phyloP scores from a whole-genome alignment of 2,113 vertebrate species.

The Poeciliopsis turrubarensis region DNA sequence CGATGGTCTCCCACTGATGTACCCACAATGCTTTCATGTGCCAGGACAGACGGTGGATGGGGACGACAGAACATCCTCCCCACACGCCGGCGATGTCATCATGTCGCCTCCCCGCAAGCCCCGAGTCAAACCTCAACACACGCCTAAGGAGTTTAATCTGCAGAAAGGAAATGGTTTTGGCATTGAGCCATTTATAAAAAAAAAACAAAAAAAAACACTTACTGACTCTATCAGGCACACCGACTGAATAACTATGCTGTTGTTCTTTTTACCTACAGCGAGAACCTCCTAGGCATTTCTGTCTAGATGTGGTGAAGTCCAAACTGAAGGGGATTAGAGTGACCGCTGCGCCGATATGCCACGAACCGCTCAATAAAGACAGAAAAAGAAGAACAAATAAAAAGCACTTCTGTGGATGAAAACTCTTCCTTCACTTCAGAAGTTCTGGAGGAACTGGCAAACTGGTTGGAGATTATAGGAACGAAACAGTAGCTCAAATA shows the following conservation, averaged over 20 bases:
- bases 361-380: too few relatives aligned
- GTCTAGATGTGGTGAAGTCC: too few relatives aligned
- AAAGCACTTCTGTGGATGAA: too few relatives aligned
- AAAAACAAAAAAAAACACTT: too few relatives aligned
- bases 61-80: slow-evolving; percentile 25
- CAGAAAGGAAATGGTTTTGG: not conserved
- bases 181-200: not conserved
- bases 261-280: not conserved
- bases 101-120: slow-evolving; percentile 29
- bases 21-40: slow-evolving; percentile 43
- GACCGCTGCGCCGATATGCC: too few relatives aligned
- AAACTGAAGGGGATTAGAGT: too few relatives aligned
- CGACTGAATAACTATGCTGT: not conserved
- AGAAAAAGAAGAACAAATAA: too few relatives aligned
- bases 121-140: slow-evolving; percentile 12
- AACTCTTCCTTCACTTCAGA: too few relatives aligned
- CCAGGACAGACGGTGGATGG: slow-evolving; percentile 13
- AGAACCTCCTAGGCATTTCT: not conserved
- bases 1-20: slow-evolving; percentile 34
- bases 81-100: slow-evolving; percentile 10
- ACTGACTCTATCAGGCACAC: not conserved
- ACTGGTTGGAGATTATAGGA: too few relatives aligned
- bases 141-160: slow-evolving; percentile 4
- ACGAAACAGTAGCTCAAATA: too few relatives aligned
- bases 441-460: too few relatives aligned